These are phyloP conservation scores for Patella ulyssiponensis DNA, from an alignment of 2,888 invertebrate genomes.

Conservation along the genomic window DNA sequence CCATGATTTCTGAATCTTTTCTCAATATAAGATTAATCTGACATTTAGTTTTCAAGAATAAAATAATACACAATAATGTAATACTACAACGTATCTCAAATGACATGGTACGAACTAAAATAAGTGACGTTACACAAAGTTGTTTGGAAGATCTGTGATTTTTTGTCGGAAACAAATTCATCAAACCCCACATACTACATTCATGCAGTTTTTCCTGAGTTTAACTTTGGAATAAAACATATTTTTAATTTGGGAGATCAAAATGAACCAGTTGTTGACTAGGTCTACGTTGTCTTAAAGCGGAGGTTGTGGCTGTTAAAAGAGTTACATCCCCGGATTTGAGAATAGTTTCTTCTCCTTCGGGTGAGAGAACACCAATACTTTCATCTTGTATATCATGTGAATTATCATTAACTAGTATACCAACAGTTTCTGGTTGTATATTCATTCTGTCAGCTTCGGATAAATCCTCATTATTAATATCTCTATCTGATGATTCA, in stretches of 20 bases:
- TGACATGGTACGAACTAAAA: too few relatives aligned
- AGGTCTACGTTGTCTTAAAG: background rate
- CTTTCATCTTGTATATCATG: constrained; percentile 20
- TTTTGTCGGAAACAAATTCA: too few relatives aligned
- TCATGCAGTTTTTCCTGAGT: too few relatives aligned
- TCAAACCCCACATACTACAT: too few relatives aligned
- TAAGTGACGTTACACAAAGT: too few relatives aligned
- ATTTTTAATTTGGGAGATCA: background rate
- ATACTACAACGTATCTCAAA: too few relatives aligned
- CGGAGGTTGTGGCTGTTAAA: background rate
- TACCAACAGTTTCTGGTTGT: constrained; percentile 9
- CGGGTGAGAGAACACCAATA: background rate
- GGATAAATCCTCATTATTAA: constrained; percentile 3
- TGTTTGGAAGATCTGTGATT: too few relatives aligned
- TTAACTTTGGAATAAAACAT: too few relatives aligned
- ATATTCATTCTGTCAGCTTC: background rate
- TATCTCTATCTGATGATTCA: background rate
- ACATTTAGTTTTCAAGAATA: too few relatives aligned
- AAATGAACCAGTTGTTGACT: background rate
- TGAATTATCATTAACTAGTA: background rate
- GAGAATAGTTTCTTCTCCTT: background rate
- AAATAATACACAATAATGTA: too few relatives aligned
- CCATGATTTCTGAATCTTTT: too few relatives aligned
- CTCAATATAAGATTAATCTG: too few relatives aligned
- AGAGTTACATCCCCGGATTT: constrained; percentile 18